These are phyloP conservation scores for Fundulus diaphanus DNA, from an alignment of 2,797 vertebrate species.

Conservation along the genomic window DNA sequence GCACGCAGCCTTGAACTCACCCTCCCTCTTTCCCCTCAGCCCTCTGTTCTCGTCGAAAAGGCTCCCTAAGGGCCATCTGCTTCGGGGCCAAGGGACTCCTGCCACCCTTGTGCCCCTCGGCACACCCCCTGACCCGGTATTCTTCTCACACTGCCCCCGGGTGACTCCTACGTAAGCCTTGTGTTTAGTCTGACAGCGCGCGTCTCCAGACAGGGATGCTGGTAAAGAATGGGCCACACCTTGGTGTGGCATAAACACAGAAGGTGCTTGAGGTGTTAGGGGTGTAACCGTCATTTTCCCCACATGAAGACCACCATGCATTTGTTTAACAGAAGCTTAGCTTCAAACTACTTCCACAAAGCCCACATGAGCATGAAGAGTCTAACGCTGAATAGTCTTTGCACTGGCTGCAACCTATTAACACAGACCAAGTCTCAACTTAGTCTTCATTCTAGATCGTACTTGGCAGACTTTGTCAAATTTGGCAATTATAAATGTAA, in stretches of 20 bases:
- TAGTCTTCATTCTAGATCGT: neutral
- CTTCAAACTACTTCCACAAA: slow-evolving; percentile 1
- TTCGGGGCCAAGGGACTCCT: slow-evolving; percentile 64
- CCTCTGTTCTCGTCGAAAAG: slow-evolving; percentile 65
- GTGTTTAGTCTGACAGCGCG: slow-evolving; percentile 75
- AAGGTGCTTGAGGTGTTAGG: slow-evolving; percentile 27
- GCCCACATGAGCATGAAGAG: neutral
- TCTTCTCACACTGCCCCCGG: slow-evolving; percentile 65
- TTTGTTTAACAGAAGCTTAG: slow-evolving; percentile 27
- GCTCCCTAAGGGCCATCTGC: slow-evolving; percentile 76
- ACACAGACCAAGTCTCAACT: neutral
- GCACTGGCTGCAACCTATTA: neutral
- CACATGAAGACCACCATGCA: slow-evolving; percentile 27
- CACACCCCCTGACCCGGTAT: slow-evolving; percentile 77
- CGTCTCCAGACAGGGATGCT: slow-evolving; percentile 48
- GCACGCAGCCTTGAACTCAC: slow-evolving; percentile 46
- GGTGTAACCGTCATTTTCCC: slow-evolving; percentile 35
- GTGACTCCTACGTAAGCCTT: slow-evolving; percentile 63
- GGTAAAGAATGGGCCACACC: slow-evolving; percentile 53
- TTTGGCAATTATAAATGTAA: neutral
- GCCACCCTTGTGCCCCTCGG: slow-evolving; percentile 58
- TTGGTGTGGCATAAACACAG: slow-evolving; percentile 58
- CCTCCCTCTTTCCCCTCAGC: slow-evolving; percentile 57
- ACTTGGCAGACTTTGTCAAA: neutral
- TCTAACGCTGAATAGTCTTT: slow-evolving; percentile 27